Evolutionary conservation across 2,888 invertebrate species (phyloP), one percentile per base, ranked within the genome.

Genomic region (Apoda limacodes): DNA sequence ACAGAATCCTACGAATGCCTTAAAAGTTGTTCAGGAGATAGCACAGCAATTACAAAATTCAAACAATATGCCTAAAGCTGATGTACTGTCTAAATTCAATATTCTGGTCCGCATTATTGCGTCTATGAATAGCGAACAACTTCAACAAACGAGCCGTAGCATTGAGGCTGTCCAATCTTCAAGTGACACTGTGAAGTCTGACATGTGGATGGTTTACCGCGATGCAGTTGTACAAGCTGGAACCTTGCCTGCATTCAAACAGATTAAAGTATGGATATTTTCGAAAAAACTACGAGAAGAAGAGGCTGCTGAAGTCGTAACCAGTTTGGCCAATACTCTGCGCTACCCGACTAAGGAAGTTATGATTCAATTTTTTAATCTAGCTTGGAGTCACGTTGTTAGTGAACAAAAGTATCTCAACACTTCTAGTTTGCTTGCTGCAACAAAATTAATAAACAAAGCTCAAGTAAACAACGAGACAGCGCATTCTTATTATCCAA

Each of bases 191-290:
- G 56, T 70, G 19, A 65, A 74, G 41, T 48, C 60, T 28, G 71
- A 82, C 28, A 74, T 83, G 48, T 88, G 87, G 86, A 76, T 67
- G 56, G 78, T 83, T n/a, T 85, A 78, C 63, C 84, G 87, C 25
- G 89, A 88, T 46, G 87, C 86, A 13, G 75, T 88, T 2, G 76
- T 83, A 7, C 83, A 88, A 60, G 75, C 85, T 12, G 90, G 89
- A 31, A 89, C 88, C n/a, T 82, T 84, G 25, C 88, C 89, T 2
- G 86, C 89, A 25, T 82, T 88, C 44, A 52, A 83, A 30, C 75
- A 75, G 42, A 82, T 89, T 43, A 81, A 82, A 45, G 57, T 82
- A n/a, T 86, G 84, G 85, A 85, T 88, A 33, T 54, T 76, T 40
- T 70, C 54, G 28, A 68, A 71, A 25, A 82, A 84, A 53, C 60